Base-by-base conservation (phyloP, 2,113 vertebrate genomes). In the Tyto alba region DNA sequence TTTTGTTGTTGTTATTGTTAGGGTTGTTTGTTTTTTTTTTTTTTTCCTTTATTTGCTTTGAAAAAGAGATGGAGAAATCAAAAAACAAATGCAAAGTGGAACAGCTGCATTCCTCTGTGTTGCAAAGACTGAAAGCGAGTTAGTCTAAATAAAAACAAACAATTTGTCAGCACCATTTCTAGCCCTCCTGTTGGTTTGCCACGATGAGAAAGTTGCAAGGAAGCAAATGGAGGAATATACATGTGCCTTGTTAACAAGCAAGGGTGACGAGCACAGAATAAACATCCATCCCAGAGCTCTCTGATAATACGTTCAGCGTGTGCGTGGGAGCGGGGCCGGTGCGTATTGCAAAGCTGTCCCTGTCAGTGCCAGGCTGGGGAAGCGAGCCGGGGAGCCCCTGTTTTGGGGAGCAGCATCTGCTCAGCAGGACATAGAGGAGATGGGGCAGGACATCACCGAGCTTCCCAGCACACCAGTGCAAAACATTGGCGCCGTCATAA, bases 111-210 rank as follows among this genome's bases (percentile, higher is more conserved):
- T 95, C 93, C 90, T 97, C 64, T 41, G 76, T 60, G 41, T 85
- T 73, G 85, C 83, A 90, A 82, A 84, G 88, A 29, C 50, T 2
- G n/a, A 95, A 92, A 86, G 55, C 94, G 84, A 78, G 48, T 93
- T 94, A 83, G 72, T 85, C 94, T 90, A 94, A 88, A 91, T 94
- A 93, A 73, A 90, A 85, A 53, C 96, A 96, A 97, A 91, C 74
- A 52, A 57, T 83, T 94, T 97, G 93, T 93, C 92, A 89, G 73
- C 67, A 79, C 94, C 47, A 8, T 57, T 63, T 78, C 90, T 60
- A 59, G 17, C 55, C 68, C 64, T 89, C 26, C 90, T 40, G 11
- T 53, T 53, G 57, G 23, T 90, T 93, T 82, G 41, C 83, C n/a
- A 2, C 1, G 5, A 66, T 29, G 32, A 59, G 72, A 62, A 84